phyloP scores from a whole-genome alignment of 2,113 vertebrate species.

The Mormyrus lacerda region DNA sequence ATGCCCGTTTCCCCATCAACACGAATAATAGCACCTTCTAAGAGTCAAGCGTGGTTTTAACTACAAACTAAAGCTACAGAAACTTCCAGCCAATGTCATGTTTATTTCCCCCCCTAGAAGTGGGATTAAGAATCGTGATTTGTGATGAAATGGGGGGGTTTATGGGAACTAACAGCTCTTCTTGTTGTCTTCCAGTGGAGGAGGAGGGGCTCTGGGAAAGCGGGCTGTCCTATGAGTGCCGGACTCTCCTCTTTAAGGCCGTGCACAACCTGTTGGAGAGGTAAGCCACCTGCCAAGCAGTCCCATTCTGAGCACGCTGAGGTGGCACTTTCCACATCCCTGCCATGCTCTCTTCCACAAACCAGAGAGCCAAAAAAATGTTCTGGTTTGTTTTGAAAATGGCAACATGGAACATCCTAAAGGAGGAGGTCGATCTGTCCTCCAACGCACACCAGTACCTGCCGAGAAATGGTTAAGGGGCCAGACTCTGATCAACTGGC shows the following conservation, averaged over 20 bases:
- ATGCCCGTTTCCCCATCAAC: not conserved
- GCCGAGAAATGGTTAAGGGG: not conserved
- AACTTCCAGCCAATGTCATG: not conserved
- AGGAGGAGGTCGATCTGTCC: not conserved
- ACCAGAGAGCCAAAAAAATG: not conserved
- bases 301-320: not conserved
- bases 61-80: not conserved
- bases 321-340: not conserved
- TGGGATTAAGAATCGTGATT: not conserved
- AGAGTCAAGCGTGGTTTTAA: not conserved
- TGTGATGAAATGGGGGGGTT: conserved; percentile 8
- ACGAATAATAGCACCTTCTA: not conserved
- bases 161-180: not conserved
- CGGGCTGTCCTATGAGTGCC: conserved; percentile 93
- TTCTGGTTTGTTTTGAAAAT: not conserved
- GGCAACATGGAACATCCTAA: not conserved
- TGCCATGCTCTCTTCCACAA: not conserved
- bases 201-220: conserved; percentile 97
- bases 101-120: not conserved
- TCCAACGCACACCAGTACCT: not conserved
- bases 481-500: not conserved
- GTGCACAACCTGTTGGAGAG: conserved; percentile 97
- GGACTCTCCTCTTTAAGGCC: conserved; percentile 96
- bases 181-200: conserved; percentile 69
- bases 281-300: conserved; percentile 50